Evolutionary conservation across 1,140 invertebrate species (phyloP).

Genomic region (Vanessa atalanta): DNA sequence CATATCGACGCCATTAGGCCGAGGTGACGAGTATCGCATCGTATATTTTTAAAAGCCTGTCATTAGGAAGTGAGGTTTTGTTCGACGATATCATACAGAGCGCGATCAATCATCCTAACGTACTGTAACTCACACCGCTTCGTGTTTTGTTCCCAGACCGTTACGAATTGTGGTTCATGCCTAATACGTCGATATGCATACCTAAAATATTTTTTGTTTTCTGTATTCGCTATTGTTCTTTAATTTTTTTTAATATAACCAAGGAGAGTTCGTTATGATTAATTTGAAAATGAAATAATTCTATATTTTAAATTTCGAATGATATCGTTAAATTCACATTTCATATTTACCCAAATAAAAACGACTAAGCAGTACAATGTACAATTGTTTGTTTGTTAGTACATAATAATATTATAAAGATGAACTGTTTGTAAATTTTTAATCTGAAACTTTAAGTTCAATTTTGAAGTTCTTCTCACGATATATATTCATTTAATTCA

Average conservation of each 20-base stretch:
- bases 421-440: too few species aligned
- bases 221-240: neutral
- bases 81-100: constrained; percentile 58
- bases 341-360: too few species aligned
- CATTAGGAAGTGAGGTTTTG: constrained; percentile 72
- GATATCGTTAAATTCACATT: neutral
- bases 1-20: constrained; percentile 72
- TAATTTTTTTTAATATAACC: constrained; percentile 2
- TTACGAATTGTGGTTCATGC: constrained; percentile 51
- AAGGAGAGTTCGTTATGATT: neutral
- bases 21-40: constrained; percentile 69
- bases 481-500: too few species aligned
- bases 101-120: constrained; percentile 71
- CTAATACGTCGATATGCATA: constrained; percentile 32
- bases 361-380: too few species aligned
- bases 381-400: too few species aligned
- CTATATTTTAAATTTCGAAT: neutral
- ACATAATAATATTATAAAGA: too few species aligned
- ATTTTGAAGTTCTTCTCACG: too few species aligned
- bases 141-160: constrained; percentile 63
- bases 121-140: constrained; percentile 49
- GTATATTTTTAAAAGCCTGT: constrained; percentile 72
- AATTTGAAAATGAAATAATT: neutral
- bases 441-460: too few species aligned
- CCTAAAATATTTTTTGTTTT: constrained; percentile 4